phyloP scores from a whole-genome alignment of 2,888 invertebrate species.

The Scaptodrosophila latifasciaeformis region DNA sequence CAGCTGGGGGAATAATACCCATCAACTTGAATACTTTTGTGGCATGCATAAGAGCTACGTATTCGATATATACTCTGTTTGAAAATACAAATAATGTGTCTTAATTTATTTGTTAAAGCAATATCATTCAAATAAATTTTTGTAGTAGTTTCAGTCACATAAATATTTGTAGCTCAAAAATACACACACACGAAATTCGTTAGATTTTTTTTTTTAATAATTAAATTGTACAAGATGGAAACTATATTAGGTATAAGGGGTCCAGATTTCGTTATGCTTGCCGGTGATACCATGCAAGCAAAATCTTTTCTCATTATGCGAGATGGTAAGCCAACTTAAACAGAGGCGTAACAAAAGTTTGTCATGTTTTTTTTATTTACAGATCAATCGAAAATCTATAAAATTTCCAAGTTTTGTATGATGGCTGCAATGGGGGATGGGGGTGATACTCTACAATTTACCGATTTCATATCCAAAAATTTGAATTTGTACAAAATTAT shows the following conservation, averaged over 20 bases:
- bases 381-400: constrained; percentile 95
- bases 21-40: constrained; percentile 47
- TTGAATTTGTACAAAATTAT: constrained; percentile 97
- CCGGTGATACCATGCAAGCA: constrained; percentile 89
- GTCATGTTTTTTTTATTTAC: neutral
- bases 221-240: no score
- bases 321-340: constrained; percentile 60
- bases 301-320: constrained; percentile 95
- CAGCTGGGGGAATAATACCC: constrained; percentile 46
- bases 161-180: no score
- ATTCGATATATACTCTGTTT: constrained; percentile 50
- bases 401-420: constrained; percentile 88
- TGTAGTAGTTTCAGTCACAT: constrained; percentile 22
- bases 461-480: constrained; percentile 97
- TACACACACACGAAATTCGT: no score
- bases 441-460: constrained; percentile 96
- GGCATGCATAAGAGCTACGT: constrained; percentile 48
- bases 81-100: constrained; percentile 15
- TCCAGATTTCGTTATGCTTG: constrained; percentile 91
- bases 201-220: no score
- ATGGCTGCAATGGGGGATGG: constrained; percentile 95
- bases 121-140: neutral
- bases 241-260: constrained; percentile 92
- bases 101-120: no score
- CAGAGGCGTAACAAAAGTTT: no score